A percentile compares a stretch with the other conserved stretches of the same genome.
Evolutionary conservation across 1,140 invertebrate species (phyloP).

Genomic region (Sinonovacula constricta): DNA sequence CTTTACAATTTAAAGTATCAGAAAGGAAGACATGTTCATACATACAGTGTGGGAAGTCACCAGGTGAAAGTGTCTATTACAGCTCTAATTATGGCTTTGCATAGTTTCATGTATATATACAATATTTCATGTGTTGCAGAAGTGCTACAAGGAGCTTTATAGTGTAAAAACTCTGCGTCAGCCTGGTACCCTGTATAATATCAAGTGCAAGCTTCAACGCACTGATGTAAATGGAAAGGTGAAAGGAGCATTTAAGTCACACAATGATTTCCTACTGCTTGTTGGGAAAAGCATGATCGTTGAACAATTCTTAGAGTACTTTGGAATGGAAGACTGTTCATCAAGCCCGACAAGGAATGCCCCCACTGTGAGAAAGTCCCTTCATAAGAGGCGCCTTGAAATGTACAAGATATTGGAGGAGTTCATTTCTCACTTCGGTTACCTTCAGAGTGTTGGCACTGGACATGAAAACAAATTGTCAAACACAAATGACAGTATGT

Average conservation of each 20-base stretch:
- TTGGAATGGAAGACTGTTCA: constrained; percentile 11
- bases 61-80: too few species aligned
- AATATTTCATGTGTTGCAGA: constrained; percentile 12
- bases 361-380: neutral
- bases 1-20: too few species aligned
- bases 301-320: constrained; percentile 11
- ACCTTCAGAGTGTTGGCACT: neutral
- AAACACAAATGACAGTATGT: neutral
- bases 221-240: too few species aligned
- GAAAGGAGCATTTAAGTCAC: constrained; percentile 9
- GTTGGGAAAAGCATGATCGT: constrained; percentile 3
- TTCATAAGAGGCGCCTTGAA: neutral
- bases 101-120: too few species aligned
- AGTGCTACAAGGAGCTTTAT: constrained; percentile 5
- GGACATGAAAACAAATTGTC: neutral
- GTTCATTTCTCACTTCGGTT: constrained; percentile 2
- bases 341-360: constrained; percentile 1
- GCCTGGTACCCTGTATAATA: constrained; percentile 11
- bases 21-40: too few species aligned
- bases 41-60: too few species aligned
- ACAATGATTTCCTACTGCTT: constrained; percentile 2
- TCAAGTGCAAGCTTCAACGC: constrained; percentile 14
- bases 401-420: constrained; percentile 1
- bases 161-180: neutral
- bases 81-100: too few species aligned